Evolutionary conservation across 2,113 vertebrate genomes (phyloP).

Genomic region (Coptodon rendalli): DNA sequence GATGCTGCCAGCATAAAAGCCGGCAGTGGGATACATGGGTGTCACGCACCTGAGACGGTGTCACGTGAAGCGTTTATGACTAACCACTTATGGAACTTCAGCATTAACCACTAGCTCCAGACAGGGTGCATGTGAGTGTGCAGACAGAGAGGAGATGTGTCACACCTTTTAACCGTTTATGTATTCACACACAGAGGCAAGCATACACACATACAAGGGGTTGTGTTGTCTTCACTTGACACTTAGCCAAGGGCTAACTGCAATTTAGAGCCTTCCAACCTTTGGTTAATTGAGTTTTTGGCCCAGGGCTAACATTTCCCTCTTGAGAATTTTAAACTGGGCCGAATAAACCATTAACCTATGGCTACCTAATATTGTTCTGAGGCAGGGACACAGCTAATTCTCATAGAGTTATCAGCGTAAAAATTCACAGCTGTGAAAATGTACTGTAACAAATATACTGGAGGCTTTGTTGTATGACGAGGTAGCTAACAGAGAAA

Average conservation of each 20-base stretch:
- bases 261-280: constrained; percentile 23
- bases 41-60: constrained; percentile 22
- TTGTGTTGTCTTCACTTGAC: background rate
- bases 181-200: background rate
- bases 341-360: constrained; percentile 27
- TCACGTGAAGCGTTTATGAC: background rate
- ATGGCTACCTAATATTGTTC: constrained; percentile 9
- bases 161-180: background rate
- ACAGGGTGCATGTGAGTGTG: background rate
- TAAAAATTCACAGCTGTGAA: background rate
- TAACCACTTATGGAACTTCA: constrained; percentile 24
- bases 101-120: constrained; percentile 2
- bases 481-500: background rate
- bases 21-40: background rate
- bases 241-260: constrained; percentile 2
- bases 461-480: background rate
- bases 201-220: background rate
- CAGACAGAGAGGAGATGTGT: background rate
- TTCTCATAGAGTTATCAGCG: background rate
- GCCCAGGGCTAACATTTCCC: constrained; percentile 29
- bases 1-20: constrained; percentile 14
- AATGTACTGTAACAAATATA: background rate
- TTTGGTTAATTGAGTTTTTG: constrained; percentile 46
- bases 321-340: constrained; percentile 26
- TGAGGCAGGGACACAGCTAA: background rate